A percentile compares a stretch with the other conserved stretches of the same genome.
Evolutionary conservation across 2,888 invertebrate genomes (phyloP).

Genomic region (Coremacera marginata): DNA sequence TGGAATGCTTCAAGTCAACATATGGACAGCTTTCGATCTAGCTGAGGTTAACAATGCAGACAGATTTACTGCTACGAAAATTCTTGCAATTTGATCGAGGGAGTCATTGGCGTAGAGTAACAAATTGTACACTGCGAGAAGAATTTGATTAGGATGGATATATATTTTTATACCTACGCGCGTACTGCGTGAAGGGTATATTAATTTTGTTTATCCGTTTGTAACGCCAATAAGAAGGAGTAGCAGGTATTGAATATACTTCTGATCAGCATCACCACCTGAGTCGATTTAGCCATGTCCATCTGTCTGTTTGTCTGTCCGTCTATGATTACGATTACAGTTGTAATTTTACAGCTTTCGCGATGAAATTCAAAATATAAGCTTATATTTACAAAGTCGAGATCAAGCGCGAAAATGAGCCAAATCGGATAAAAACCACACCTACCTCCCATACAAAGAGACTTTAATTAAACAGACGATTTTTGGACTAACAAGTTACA

Average conservation of each 20-base stretch:
- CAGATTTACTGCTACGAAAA: conserved; percentile 19
- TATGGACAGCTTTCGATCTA: conserved; percentile 49
- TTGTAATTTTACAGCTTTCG: no score
- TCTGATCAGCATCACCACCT: background rate
- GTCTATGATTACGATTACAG: no score
- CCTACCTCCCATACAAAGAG: no score
- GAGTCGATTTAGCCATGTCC: background rate
- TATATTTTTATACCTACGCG: background rate
- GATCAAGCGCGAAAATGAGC: no score
- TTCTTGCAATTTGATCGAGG: conserved; percentile 5
- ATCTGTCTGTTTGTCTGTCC: no score
- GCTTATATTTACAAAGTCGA: no score
- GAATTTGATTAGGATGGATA: background rate
- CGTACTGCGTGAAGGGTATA: no score
- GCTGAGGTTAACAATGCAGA: conserved; percentile 33
- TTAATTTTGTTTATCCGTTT: no score
- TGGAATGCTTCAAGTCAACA: conserved; percentile 49
- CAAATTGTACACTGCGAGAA: conserved; percentile 34
- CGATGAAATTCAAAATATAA: no score
- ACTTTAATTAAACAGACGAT: no score
- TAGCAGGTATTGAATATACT: background rate
- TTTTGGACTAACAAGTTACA: no score
- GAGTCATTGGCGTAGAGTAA: conserved; percentile 8
- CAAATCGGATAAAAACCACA: no score
- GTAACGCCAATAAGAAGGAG: background rate